Base-by-base conservation (phyloP, 2,113 vertebrate genomes). In the Equus quagga region DNA sequence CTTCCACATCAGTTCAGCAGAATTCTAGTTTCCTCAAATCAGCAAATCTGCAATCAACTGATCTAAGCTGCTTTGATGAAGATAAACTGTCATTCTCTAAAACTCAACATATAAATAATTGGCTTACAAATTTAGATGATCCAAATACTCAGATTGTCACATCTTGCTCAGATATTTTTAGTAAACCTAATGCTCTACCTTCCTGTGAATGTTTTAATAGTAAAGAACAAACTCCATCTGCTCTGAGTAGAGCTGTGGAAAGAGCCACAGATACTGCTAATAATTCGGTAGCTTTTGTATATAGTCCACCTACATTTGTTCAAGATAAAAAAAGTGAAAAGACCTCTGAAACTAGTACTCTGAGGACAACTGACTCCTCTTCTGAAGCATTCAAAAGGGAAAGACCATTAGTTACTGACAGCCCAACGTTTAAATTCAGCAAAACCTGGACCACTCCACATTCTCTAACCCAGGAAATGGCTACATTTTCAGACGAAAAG, bases 31-130 rank as follows among this genome's bases (percentile, higher is more conserved):
- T 96, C 72, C 88, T 97, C 51, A 83, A 95, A 87, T 93, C 97
- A 92, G 75, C 96, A 89, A 97, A 97, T 96, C 94, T 97, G 26
- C 98, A 97, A 51, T 89, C 96, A 69, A 87, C 92, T 85, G 96
- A 75, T 93, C 98, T 96, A 89, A 93, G 90, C 94, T 98, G 97
- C 58, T 97, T 97, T 91, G 90, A 93, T 92, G 69, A 96, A 84
- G 97, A 95, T 90, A 97, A 98, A 60, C 96, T 95, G 24, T 81
- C 96, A 83, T 94, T 97, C 89, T 98, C 94, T 94, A 98, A 98
- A 98, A 97, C 97, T 54, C 95, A 95, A 0, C 98, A 97, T 97
- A 97, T 98, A 95, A 99, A 98, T 96, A 98, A 98, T 92, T 98
- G 98, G 97, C 97, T 98, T 65, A 97, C 96, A 96, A 98, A 99